Conservation (phyloP, 35 echinoderm and acorn worm species). For the Strongylocentrotus purpuratus region DNA sequence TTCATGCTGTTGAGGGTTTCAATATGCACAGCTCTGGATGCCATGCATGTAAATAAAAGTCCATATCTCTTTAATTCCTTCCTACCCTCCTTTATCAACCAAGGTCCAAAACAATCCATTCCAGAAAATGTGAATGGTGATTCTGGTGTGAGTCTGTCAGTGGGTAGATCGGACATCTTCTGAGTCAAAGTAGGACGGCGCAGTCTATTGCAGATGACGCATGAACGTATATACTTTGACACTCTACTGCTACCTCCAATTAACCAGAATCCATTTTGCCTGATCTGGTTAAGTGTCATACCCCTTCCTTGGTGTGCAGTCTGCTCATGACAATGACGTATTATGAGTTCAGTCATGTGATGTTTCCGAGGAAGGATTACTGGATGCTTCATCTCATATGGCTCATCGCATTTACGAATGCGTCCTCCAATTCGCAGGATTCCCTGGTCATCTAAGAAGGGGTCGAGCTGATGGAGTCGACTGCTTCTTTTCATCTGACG, state of each 20-base stretch:
- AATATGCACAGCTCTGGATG: no score
- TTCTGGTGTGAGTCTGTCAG: conserved; percentile 59
- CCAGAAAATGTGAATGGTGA: conserved; percentile 66
- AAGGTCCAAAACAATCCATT: conserved; percentile 76
- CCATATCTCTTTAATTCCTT: conserved; percentile 70
- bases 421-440: conserved; percentile 77
- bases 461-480: conserved; percentile 54
- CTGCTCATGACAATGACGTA: conserved; percentile 67
- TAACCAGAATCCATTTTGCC: conserved; percentile 65
- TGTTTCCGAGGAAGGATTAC: conserved; percentile 53
- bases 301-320: conserved; percentile 69
- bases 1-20: no score
- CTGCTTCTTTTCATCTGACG: conserved; percentile 40
- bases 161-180: conserved; percentile 76
- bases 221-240: conserved; percentile 48
- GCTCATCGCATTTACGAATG: conserved; percentile 41
- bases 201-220: conserved; percentile 56
- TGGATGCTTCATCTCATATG: conserved; percentile 73
- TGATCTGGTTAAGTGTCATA: conserved; percentile 60
- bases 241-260: conserved; percentile 59
- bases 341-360: conserved; percentile 53
- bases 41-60: conserved; percentile 69
- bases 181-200: conserved; percentile 32
- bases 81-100: conserved; percentile 63
- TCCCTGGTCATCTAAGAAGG: conserved; percentile 71